A percentile compares a stretch with the other conserved stretches of the same genome.
These are phyloP conservation scores for Tinea trinotella DNA, from an alignment of 2,888 invertebrate species.

Conservation along the genomic window DNA sequence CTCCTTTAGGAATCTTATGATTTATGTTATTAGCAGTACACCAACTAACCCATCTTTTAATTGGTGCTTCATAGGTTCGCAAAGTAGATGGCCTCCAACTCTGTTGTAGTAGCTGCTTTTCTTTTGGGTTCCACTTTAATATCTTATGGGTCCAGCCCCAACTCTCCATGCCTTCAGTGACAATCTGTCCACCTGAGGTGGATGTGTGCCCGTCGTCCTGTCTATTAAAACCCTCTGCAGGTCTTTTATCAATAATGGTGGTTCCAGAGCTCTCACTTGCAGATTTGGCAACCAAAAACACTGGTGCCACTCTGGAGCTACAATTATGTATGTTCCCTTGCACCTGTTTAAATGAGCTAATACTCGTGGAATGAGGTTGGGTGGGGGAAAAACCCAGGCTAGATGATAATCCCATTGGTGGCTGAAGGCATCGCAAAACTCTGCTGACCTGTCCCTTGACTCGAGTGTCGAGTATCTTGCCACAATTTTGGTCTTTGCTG, in stretches of 20 bases:
- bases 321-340: slow-evolving; percentile 24
- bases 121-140: not conserved
- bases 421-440: slow-evolving; percentile 22
- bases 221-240: slow-evolving; percentile 24
- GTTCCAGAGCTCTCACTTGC: slow-evolving; percentile 25
- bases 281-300: slow-evolving; percentile 33
- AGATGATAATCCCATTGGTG: slow-evolving; percentile 21
- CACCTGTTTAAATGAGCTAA: slow-evolving; percentile 24
- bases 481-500: slow-evolving; percentile 18
- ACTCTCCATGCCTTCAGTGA: slow-evolving; percentile 26
- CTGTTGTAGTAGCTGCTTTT: not conserved
- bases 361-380: slow-evolving; percentile 22
- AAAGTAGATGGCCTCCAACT: not conserved
- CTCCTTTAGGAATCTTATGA: too few species aligned
- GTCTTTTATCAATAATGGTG: slow-evolving; percentile 24
- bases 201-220: slow-evolving; percentile 22
- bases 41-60: slow-evolving; percentile 27
- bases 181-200: slow-evolving; percentile 22
- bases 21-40: slow-evolving; percentile 18
- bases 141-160: not conserved
- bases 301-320: slow-evolving; percentile 25
- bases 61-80: slow-evolving; percentile 25
- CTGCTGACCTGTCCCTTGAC: slow-evolving; percentile 19
- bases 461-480: slow-evolving; percentile 19
- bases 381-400: slow-evolving; percentile 26